phyloP scores from a whole-genome alignment of 1,140 invertebrate species.

The Chelonus insularis region DNA sequence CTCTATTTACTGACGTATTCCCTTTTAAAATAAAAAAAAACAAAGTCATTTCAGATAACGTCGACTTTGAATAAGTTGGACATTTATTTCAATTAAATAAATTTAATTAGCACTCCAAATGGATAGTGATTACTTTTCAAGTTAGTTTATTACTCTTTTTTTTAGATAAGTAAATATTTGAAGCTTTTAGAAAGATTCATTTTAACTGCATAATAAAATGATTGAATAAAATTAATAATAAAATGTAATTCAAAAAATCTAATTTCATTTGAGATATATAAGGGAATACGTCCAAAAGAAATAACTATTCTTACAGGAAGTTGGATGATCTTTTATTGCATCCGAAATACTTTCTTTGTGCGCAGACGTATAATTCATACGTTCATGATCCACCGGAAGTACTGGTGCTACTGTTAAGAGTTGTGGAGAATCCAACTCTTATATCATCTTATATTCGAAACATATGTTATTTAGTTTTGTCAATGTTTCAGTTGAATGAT shows the following conservation, averaged over 20 bases:
- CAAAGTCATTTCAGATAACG: no score
- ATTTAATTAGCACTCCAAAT: no score
- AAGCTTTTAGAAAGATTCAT: no score
- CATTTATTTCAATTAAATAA: no score
- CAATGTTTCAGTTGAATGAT: neutral
- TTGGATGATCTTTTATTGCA: neutral
- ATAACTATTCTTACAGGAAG: constrained; percentile 7
- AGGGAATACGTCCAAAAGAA: constrained; percentile 3
- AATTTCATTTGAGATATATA: neutral
- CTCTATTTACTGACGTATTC: constrained; percentile 4
- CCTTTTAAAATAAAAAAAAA: no score
- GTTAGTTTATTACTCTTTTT: no score
- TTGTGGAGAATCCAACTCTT: neutral
- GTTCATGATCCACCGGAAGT: constrained; percentile 5
- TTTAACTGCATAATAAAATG: no score
- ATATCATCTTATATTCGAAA: neutral
- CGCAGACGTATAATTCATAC: constrained; percentile 8
- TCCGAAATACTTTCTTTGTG: neutral
- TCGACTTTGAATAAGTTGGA: neutral
- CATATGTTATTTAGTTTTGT: neutral
- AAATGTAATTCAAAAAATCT: no score
- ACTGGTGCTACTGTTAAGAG: neutral
- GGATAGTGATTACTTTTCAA: no score
- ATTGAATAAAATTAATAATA: no score
- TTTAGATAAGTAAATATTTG: no score